phyloP scores from a whole-genome alignment of 1,140 invertebrate genomes.

The Trichomalopsis sarcophagae region DNA sequence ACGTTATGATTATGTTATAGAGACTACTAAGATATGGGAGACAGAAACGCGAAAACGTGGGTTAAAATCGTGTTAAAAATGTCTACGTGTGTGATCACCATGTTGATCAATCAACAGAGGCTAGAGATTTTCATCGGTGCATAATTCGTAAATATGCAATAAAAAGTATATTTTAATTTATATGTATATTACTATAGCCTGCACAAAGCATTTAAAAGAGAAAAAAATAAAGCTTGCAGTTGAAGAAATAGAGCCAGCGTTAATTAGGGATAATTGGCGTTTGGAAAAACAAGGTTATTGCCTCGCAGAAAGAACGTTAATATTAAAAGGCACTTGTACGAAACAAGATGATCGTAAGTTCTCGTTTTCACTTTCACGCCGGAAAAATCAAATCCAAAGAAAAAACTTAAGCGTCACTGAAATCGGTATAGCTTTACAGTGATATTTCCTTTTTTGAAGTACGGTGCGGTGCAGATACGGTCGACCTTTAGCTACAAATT shows the following conservation, averaged over 20 bases:
- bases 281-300: slow-evolving; percentile 61
- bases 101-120: slow-evolving; percentile 21
- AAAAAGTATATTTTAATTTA: background rate
- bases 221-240: slow-evolving; percentile 55
- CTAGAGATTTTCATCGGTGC: slow-evolving; percentile 46
- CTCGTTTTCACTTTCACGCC: slow-evolving; percentile 61
- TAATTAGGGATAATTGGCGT: slow-evolving; percentile 46
- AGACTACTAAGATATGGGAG: slow-evolving; percentile 10
- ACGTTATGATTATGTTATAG: slow-evolving; percentile 7
- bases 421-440: slow-evolving; percentile 53
- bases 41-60: slow-evolving; percentile 5
- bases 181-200: slow-evolving; percentile 44
- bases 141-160: slow-evolving; percentile 41
- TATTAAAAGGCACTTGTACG: slow-evolving; percentile 73
- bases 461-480: slow-evolving; percentile 61
- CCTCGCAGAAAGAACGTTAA: slow-evolving; percentile 63
- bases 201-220: slow-evolving; percentile 56
- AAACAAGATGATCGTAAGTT: slow-evolving; percentile 69
- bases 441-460: slow-evolving; percentile 53
- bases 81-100: slow-evolving; percentile 1
- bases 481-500: slow-evolving; percentile 58
- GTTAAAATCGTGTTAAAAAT: slow-evolving; percentile 19
- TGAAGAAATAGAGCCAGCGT: slow-evolving; percentile 49
- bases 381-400: slow-evolving; percentile 51
- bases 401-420: slow-evolving; percentile 51